phyloP scores from a whole-genome alignment of 2,888 invertebrate species.

The Drosophila melanosoma region DNA sequence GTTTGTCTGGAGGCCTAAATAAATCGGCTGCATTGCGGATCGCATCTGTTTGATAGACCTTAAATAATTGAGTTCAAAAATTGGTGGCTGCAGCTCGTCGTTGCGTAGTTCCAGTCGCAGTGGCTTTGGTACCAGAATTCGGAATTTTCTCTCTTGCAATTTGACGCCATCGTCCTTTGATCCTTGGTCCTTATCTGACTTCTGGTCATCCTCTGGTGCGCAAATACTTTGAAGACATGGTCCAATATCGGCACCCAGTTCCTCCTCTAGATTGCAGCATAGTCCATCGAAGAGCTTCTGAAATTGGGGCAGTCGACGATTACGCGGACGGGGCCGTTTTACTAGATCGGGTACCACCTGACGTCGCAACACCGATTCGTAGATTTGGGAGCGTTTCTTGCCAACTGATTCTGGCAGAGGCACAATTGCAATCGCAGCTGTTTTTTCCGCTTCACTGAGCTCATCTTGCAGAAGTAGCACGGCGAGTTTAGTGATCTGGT shows the following conservation, averaged over 20 bases:
- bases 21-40: not conserved
- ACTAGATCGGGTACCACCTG: not conserved
- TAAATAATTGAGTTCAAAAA: not conserved
- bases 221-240: constrained; percentile 23
- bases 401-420: constrained; percentile 8
- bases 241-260: constrained; percentile 21
- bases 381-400: constrained; percentile 27
- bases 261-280: constrained; percentile 6
- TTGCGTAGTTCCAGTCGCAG: constrained; percentile 4
- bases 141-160: not conserved
- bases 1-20: constrained; percentile 1
- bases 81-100: not conserved
- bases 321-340: not conserved
- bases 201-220: not conserved
- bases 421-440: constrained; percentile 30
- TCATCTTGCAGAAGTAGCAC: constrained; percentile 31
- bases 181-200: not conserved
- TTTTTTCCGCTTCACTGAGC: not conserved
- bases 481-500: constrained; percentile 29
- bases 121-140: constrained; percentile 26
- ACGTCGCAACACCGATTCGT: constrained; percentile 14
- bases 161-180: not conserved
- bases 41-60: constrained; percentile 26
- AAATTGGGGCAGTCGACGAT: constrained; percentile 9
- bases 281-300: constrained; percentile 27